Conservation (phyloP, 2,113 vertebrate species). For the Aix galericulata region DNA sequence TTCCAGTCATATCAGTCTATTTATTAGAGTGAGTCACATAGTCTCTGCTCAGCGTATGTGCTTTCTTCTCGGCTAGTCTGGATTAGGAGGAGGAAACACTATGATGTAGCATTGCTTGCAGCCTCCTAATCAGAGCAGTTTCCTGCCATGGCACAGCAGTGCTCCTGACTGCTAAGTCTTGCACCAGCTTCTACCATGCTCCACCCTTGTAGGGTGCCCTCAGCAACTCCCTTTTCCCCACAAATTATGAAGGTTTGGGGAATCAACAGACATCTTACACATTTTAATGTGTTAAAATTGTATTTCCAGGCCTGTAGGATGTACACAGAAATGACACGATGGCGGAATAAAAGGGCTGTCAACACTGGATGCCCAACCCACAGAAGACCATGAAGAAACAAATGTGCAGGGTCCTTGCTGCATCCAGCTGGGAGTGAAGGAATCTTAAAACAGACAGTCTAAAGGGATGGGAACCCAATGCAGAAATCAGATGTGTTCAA, state of each 20-base stretch:
- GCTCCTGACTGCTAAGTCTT: background rate
- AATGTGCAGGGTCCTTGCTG: fast-evolving
- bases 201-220: background rate
- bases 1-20: background rate
- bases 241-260: background rate
- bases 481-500: background rate
- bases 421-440: background rate
- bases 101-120: background rate
- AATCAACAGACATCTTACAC: background rate
- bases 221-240: background rate
- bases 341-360: background rate
- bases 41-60: background rate
- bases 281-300: background rate
- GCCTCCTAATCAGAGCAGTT: background rate
- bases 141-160: background rate
- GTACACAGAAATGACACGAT: background rate
- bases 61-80: background rate
- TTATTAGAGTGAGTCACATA: background rate
- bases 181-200: background rate
- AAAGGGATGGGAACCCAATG: fast-evolving
- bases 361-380: no score
- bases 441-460: background rate
- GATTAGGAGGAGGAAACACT: background rate
- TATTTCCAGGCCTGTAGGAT: background rate
- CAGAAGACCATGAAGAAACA: fast-evolving